Base-by-base conservation (phyloP, 2,113 vertebrate species). In the Corythornis madagascariensis region DNA sequence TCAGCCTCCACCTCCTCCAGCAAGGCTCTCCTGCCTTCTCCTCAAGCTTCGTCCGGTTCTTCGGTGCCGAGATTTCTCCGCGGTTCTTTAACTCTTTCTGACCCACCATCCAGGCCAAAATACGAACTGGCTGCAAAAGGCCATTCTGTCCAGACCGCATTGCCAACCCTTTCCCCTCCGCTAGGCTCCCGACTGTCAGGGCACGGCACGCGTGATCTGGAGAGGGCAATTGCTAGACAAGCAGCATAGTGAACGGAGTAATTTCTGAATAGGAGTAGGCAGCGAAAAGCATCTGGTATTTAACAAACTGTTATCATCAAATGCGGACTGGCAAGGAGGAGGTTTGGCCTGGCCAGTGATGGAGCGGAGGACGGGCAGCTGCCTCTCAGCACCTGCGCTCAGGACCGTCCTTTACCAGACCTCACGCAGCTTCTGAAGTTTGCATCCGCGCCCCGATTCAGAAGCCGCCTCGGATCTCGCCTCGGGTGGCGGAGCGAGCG, bases 111-210 rank as follows among this genome's bases (percentile, higher is more conserved):
- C 50, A 15, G 35, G 42, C 21, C n/a, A 56, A n/a, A 16, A 1
- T 0, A 26, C 0, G 24, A 56, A 35, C 6, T 8, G 1, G 13
- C 35, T 2, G 63, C 15, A 60, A 40, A 60, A 3, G 5, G 2
- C 11, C 6, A 1, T 3, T 83, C 64, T 7, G 29, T 35, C 61
- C 35, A 31, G 21, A 20, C 2, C 3, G 14, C 31, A 45, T 42
- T 43, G 14, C 40, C 9, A 11, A 15, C 21, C 4, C 8, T 20
- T 29, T 15, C 48, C 50, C 67, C n/a, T 73, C 20, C 3, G 2
- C 55, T 9, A 21, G n/a, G 56, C 5, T 77, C 61, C 35, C 4
- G 3, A 3, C 42, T 20, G 57, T 5, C 21, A 77, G 66, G 64
- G 13, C 64, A 71, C 42, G 60, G 13, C 64, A 71, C 45, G 11